These are phyloP conservation scores for Phylloscopus trochiloides DNA, from an alignment of 2,113 vertebrate species.

Conservation along the genomic window DNA sequence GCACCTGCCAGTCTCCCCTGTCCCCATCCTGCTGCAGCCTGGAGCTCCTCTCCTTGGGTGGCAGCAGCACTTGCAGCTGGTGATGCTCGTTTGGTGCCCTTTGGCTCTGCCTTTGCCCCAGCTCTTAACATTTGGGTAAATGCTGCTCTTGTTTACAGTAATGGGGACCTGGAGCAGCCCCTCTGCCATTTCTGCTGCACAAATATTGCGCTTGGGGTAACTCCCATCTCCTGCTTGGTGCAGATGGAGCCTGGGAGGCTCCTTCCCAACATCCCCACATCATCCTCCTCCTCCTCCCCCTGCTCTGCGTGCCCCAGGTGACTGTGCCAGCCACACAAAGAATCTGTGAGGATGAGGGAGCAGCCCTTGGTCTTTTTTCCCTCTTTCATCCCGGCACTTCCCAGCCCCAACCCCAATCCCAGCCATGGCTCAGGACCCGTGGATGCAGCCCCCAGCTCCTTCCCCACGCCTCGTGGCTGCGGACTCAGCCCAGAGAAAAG, in stretches of 20 bases:
- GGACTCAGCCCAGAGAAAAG: not conserved
- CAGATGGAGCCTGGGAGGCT: not conserved
- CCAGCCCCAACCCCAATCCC: not conserved
- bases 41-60: not conserved
- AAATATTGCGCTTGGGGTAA: not conserved
- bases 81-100: not conserved
- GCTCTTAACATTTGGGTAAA: not conserved
- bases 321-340: fast-evolving
- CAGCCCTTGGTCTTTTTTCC: not conserved
- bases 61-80: not conserved
- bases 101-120: not conserved
- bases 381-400: not conserved
- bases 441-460: not conserved
- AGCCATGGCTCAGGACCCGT: not conserved
- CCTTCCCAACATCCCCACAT: not conserved
- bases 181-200: not conserved
- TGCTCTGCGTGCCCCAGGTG: not conserved
- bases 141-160: not conserved
- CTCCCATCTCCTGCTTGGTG: not conserved
- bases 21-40: not conserved
- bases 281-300: not conserved
- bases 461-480: not conserved
- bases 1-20: not conserved
- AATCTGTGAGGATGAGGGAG: not conserved
- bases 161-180: not conserved